A percentile compares a stretch with the other conserved stretches of the same genome.
Conservation (phyloP, 2,797 vertebrate species). For the Steatocranus sp. region DNA sequence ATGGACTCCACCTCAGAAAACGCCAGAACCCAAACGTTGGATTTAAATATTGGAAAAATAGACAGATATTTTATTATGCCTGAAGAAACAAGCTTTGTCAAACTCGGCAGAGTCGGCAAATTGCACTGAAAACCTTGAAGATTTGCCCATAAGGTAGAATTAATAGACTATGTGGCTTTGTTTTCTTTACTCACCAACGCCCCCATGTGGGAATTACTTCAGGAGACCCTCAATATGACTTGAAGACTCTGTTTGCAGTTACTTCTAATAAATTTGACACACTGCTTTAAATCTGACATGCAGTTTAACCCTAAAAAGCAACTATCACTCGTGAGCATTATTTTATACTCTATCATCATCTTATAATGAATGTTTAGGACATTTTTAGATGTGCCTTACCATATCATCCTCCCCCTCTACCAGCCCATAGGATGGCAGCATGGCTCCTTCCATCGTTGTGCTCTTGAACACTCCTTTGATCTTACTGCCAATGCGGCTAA, state of each 20-base stretch:
- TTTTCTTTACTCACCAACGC: slow-evolving; percentile 21
- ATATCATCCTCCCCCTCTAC: slow-evolving; percentile 90
- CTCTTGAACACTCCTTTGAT: slow-evolving; percentile 97
- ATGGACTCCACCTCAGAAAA: not conserved
- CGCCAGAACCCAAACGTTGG: too few species aligned
- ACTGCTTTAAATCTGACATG: not conserved
- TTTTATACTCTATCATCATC: not conserved
- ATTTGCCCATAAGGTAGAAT: not conserved
- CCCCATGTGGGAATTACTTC: slow-evolving; percentile 30
- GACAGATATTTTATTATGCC: not conserved
- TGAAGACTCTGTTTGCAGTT: not conserved
- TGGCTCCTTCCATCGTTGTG: slow-evolving; percentile 93
- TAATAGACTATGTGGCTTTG: not conserved
- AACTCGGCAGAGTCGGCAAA: not conserved
- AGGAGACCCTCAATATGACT: not conserved
- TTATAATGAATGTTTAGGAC: not conserved
- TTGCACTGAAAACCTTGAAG: not conserved
- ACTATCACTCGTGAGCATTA: not conserved
- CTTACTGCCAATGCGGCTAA: slow-evolving; percentile 93
- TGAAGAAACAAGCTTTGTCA: not conserved
- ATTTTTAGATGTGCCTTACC: slow-evolving; percentile 69
- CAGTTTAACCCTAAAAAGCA: not conserved
- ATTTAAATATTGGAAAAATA: not conserved
- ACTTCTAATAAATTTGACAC: not conserved
- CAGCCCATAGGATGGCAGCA: slow-evolving; percentile 86